phyloP scores from a whole-genome alignment of 37 sponge, comb jelly and placozoan genomes.

The Oopsacas minuta region DNA sequence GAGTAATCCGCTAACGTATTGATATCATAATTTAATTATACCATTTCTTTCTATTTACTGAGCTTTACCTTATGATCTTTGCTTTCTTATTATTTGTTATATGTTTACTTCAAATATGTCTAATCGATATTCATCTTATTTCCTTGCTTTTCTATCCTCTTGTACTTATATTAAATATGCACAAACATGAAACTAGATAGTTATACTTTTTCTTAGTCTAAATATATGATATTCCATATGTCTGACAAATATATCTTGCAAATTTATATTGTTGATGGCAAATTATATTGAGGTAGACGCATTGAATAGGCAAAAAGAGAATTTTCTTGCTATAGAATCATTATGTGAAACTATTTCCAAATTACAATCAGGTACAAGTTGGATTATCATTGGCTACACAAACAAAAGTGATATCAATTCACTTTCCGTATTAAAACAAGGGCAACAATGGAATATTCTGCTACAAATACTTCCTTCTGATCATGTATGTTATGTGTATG shows the following conservation, averaged over 20 bases:
- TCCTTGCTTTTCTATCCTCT: too few species aligned
- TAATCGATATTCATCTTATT: too few species aligned
- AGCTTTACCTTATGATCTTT: too few species aligned
- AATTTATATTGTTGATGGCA: too few species aligned
- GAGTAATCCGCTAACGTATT: too few species aligned
- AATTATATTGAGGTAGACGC: background rate
- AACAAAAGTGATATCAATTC: background rate
- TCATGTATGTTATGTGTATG: background rate
- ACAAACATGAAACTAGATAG: background rate
- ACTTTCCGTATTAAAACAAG: background rate
- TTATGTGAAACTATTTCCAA: background rate
- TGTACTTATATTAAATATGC: too few species aligned
- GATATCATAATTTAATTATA: too few species aligned
- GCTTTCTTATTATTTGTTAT: too few species aligned
- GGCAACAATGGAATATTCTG: background rate
- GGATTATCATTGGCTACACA: background rate
- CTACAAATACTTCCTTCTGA: background rate
- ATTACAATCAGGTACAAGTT: background rate
- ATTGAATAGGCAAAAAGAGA: background rate
- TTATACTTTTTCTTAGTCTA: background rate
- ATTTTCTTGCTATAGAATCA: background rate
- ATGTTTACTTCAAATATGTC: too few species aligned
- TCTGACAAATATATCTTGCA: background rate
- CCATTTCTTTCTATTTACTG: too few species aligned
- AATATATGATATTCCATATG: background rate